Evolutionary conservation across 2,113 vertebrate species (phyloP), one percentile per base, ranked within the genome.

Genomic region (Notarius quadriscutis): DNA sequence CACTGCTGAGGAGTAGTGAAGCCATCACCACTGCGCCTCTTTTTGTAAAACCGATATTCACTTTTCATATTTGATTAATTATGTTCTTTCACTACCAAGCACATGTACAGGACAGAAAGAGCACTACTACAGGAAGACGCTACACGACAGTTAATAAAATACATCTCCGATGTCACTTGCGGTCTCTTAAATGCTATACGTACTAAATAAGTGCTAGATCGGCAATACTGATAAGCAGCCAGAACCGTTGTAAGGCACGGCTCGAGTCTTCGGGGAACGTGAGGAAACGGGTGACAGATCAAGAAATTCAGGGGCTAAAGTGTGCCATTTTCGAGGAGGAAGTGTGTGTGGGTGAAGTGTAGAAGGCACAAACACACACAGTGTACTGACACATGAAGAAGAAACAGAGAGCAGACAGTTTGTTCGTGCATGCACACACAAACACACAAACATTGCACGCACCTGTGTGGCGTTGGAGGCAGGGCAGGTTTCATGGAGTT

Each of bases 401-500:
- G 14, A 67, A 14, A 41, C 41, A 41, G 1, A 34, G 50, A 67
- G 17, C 55, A 75, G 75, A 67, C 50, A 8, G 84, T 67, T 78
- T 79, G 84, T 55, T 58, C 78, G 14, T 25, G 57, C 18, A 75
- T 1, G 55, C 62, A 81, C 20, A 69, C 30, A 48, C 17, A 25
- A 20, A 91, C 94, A 95, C 94, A 98, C 97, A 71, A 0, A 63
- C 34, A 65, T 14, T 1, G 1, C 41, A 92, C 94, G 95, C 94
- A 99, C 97, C 98, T 96, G 92, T 97, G 97, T 91, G 97, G 96
- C 72, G 95, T 94, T 88, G 96, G 96, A 90, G 96, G 97, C 94
- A 97, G 95, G 90, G 95, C 95, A 89, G 97, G 96, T 97, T 99
- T 99, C 97, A 98, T 97, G 94, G 97, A 97, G 96, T 98, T 98